Evolutionary conservation across 2,113 vertebrate genomes (phyloP).

Genomic region (Sceloporus undulatus): DNA sequence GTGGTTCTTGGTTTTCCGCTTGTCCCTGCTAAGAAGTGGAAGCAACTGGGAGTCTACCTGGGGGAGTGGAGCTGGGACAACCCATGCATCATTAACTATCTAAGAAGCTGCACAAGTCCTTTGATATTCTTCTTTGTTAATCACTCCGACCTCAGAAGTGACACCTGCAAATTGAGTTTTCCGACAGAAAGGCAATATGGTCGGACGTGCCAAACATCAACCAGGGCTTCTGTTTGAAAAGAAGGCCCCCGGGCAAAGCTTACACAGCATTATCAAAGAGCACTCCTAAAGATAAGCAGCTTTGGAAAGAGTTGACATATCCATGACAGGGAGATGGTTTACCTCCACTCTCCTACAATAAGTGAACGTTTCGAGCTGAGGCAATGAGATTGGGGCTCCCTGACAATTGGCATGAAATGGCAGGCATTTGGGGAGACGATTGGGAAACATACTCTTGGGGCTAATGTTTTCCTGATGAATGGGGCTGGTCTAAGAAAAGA

Average conservation of each 20-base stretch:
- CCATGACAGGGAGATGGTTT: slow-evolving; percentile 6
- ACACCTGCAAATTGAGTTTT: neutral
- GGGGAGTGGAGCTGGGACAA: neutral
- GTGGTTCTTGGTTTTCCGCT: neutral
- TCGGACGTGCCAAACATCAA: neutral
- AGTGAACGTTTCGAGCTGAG: neutral
- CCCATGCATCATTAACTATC: neutral
- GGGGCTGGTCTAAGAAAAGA: neutral
- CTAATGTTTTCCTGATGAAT: neutral
- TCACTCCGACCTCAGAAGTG: slow-evolving; percentile 11
- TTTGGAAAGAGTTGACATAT: neutral
- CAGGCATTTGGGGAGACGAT: neutral
- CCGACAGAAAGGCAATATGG: neutral
- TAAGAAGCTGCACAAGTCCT: neutral
- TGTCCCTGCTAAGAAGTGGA: neutral
- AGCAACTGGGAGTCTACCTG: neutral
- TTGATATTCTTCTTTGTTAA: slow-evolving; percentile 7
- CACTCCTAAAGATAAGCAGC: neutral
- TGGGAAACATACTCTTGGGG: neutral
- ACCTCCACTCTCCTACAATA: neutral
- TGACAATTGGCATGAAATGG: neutral
- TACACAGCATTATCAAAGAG: slow-evolving; percentile 21
- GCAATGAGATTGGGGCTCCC: neutral
- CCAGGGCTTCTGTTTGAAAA: neutral
- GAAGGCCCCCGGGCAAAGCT: neutral